phyloP scores from a whole-genome alignment of 37 sponge, comb jelly and placozoan genomes.

The Dysidea cf. avara region DNA sequence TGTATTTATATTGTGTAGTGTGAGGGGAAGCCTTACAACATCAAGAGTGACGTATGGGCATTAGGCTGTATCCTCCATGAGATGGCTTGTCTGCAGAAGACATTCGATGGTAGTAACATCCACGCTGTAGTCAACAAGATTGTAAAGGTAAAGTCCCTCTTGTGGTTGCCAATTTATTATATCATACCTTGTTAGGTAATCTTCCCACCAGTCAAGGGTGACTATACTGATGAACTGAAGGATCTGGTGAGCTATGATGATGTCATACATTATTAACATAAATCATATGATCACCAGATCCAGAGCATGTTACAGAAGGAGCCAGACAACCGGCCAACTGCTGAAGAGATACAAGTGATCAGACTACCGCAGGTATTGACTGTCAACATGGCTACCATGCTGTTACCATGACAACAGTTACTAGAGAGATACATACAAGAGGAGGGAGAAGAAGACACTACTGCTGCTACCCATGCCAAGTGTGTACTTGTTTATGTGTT shows the following conservation, averaged over 20 bases:
- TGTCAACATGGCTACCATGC: slow-evolving; percentile 1
- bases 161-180: not conserved
- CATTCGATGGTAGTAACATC: slow-evolving; percentile 95
- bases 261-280: too few species aligned
- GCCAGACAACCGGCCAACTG: slow-evolving; percentile 69
- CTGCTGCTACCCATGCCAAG: not conserved
- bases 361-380: slow-evolving; percentile 20
- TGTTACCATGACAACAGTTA: slow-evolving; percentile 2
- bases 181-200: slow-evolving; percentile 31
- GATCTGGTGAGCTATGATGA: slow-evolving; percentile 45
- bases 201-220: slow-evolving; percentile 64
- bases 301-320: slow-evolving; percentile 71
- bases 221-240: slow-evolving; percentile 75
- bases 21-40: slow-evolving; percentile 89
- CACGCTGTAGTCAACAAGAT: slow-evolving; percentile 95
- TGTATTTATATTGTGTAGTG: slow-evolving; percentile 56
- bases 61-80: slow-evolving; percentile 76
- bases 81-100: slow-evolving; percentile 77
- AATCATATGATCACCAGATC: slow-evolving; percentile 17
- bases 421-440: not conserved
- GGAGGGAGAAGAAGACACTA: slow-evolving; percentile 1
- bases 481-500: not conserved
- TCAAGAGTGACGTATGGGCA: slow-evolving; percentile 88
- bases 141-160: slow-evolving; percentile 55
- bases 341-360: slow-evolving; percentile 35